Conservation (phyloP, 2,797 vertebrate genomes). For the Xenops minutus region DNA sequence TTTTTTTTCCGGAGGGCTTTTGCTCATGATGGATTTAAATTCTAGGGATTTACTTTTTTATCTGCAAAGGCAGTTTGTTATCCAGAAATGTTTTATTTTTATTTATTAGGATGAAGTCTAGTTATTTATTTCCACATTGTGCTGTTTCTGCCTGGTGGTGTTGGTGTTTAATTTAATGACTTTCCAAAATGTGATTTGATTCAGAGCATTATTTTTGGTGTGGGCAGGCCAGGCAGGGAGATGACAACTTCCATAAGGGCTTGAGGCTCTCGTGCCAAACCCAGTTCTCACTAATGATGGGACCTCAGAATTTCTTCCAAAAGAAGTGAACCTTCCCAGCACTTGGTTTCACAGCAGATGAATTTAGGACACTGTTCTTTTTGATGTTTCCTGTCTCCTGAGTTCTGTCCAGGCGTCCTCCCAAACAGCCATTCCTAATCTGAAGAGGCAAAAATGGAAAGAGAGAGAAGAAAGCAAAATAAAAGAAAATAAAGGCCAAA, state of each 20-base stretch:
- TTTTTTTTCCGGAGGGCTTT: slow-evolving; percentile 15
- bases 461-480: neutral
- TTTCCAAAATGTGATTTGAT: neutral
- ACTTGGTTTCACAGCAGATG: neutral
- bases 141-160: neutral
- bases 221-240: neutral
- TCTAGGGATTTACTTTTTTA: slow-evolving; percentile 39
- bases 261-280: neutral
- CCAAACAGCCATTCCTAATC: neutral
- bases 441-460: neutral
- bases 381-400: neutral
- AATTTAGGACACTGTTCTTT: neutral
- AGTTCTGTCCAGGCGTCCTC: neutral
- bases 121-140: neutral
- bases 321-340: neutral
- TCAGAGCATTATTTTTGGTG: neutral
- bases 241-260: neutral
- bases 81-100: neutral
- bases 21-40: slow-evolving; percentile 11
- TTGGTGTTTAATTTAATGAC: neutral
- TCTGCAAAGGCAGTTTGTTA: slow-evolving; percentile 16
- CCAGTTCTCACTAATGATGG: neutral
- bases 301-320: neutral
- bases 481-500: neutral
- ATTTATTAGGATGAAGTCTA: slow-evolving; percentile 10